A percentile compares a stretch with the other conserved stretches of the same genome.
These are phyloP conservation scores for Hylaea fasciaria DNA, from an alignment of 2,888 invertebrate species.

Conservation along the genomic window DNA sequence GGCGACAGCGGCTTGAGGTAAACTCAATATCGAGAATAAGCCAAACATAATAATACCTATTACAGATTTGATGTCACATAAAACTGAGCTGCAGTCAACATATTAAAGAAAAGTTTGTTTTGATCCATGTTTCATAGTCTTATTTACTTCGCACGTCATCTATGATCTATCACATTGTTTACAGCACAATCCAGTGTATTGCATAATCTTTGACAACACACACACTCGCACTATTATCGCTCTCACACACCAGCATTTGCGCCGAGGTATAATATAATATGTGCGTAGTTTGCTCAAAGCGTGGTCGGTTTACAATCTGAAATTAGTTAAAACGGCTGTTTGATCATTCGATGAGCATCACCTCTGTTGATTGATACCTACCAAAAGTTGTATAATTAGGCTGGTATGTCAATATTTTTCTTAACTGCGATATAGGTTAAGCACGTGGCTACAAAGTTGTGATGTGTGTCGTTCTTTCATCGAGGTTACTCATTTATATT, in stretches of 20 bases:
- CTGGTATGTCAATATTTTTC: constrained; percentile 17
- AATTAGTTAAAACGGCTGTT: constrained; percentile 18
- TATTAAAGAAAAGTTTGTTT: background rate
- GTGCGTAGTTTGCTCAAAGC: constrained; percentile 61
- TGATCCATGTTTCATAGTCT: background rate
- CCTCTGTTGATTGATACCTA: background rate
- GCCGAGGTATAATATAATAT: constrained; percentile 49
- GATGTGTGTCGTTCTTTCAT: background rate
- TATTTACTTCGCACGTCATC: constrained; percentile 14
- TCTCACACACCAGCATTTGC: constrained; percentile 28
- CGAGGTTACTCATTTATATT: no score
- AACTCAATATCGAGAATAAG: no score
- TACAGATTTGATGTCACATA: background rate
- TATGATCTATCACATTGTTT: constrained; percentile 8
- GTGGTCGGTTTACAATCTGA: constrained; percentile 25
- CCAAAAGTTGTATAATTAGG: no score
- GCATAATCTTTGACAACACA: constrained; percentile 53
- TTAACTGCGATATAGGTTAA: constrained; percentile 4
- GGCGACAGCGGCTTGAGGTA: no score
- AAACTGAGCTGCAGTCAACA: background rate
- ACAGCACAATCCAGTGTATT: constrained; percentile 4
- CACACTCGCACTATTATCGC: constrained; percentile 48
- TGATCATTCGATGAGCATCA: constrained; percentile 22
- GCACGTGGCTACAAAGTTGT: constrained; percentile 3
- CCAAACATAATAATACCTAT: no score